Percentiles rank a stretch among this genome's conserved stretches.
phyloP scores from a whole-genome alignment of 2,113 vertebrate genomes.

The Lophochroa leadbeateri region DNA sequence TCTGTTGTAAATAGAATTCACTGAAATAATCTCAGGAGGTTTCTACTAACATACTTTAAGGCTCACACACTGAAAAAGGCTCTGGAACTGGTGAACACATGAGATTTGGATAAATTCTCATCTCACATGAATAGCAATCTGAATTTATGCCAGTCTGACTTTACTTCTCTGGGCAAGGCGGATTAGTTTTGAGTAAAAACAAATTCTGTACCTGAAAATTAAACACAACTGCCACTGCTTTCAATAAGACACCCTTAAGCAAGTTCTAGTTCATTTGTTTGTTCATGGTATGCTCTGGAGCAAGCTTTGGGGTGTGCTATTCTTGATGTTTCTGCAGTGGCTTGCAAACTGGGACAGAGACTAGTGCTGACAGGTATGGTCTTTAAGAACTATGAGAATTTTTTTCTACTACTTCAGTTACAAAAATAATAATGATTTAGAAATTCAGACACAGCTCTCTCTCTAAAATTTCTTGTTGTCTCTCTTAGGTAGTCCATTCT shows the following conservation, averaged over 20 bases:
- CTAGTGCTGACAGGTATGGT: accelerated
- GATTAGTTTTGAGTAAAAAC: constrained; percentile 7
- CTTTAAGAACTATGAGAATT: background rate
- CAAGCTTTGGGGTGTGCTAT: background rate
- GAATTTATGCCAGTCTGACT: constrained; percentile 1
- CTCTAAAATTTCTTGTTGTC: background rate
- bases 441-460: background rate
- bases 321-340: background rate
- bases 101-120: background rate
- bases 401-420: background rate
- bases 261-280: background rate
- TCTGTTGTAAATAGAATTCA: constrained; percentile 70
- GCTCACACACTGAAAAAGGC: background rate
- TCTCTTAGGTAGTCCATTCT: background rate
- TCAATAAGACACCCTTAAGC: background rate
- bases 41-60: background rate
- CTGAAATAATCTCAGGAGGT: constrained; percentile 29
- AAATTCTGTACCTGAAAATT: background rate
- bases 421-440: background rate
- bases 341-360: background rate
- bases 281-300: background rate
- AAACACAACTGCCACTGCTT: background rate
- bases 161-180: background rate
- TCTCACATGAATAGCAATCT: background rate
- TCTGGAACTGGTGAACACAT: background rate